Evolutionary conservation across 2,888 invertebrate species (phyloP).

Genomic region (Polydrusus tereticollis): DNA sequence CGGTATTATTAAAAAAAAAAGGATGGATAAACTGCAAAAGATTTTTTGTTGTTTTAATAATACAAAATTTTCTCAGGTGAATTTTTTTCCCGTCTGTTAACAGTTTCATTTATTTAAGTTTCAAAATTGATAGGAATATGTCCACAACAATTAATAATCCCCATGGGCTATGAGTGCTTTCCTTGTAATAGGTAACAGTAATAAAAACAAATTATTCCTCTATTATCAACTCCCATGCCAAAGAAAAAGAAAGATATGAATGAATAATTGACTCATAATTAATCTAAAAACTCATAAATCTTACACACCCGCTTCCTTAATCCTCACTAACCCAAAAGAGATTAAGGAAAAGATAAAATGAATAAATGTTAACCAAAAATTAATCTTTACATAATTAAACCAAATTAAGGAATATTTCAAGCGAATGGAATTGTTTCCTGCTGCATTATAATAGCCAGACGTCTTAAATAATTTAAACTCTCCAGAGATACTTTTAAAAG

Average conservation of each 20-base stretch:
- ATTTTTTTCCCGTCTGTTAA: too few relatives aligned
- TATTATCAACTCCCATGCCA: neutral
- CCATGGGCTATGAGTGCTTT: too few relatives aligned
- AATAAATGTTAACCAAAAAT: constrained; percentile 32
- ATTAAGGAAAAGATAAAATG: constrained; percentile 35
- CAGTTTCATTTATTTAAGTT: too few relatives aligned
- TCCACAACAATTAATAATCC: too few relatives aligned
- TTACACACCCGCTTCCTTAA: constrained; percentile 10
- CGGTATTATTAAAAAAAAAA: too few relatives aligned
- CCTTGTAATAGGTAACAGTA: neutral
- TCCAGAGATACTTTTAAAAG: constrained; percentile 17
- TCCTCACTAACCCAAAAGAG: constrained; percentile 30
- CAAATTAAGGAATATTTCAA: constrained; percentile 29
- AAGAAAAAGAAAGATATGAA: constrained; percentile 3
- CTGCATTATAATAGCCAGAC: constrained; percentile 28
- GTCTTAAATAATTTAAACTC: constrained; percentile 27
- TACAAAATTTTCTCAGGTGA: too few relatives aligned
- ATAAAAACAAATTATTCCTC: neutral
- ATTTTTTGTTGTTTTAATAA: too few relatives aligned
- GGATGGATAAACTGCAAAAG: too few relatives aligned
- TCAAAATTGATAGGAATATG: too few relatives aligned
- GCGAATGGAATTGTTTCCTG: constrained; percentile 22
- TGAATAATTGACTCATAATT: constrained; percentile 25
- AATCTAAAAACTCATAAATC: constrained; percentile 24
- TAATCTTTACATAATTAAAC: constrained; percentile 34